Percentiles rank a stretch among this genome's conserved stretches.
These are phyloP conservation scores for Podargus strigoides DNA, from an alignment of 2,797 vertebrate species.

Conservation along the genomic window DNA sequence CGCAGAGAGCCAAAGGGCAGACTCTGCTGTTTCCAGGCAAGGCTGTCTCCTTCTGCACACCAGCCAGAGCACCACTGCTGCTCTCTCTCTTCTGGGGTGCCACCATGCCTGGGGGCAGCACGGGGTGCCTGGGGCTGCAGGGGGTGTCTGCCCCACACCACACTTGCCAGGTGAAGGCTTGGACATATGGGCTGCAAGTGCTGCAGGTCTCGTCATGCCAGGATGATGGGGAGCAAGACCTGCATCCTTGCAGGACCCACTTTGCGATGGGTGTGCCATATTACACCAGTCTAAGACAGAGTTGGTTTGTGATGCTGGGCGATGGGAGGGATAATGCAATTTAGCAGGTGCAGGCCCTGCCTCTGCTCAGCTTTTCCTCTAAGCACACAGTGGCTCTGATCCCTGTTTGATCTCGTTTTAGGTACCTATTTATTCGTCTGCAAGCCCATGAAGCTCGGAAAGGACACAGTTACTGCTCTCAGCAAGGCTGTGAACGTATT, in stretches of 20 bases:
- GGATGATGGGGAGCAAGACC: background rate
- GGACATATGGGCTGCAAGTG: rapidly evolving
- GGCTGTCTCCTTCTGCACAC: background rate
- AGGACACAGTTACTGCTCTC: conserved; percentile 66
- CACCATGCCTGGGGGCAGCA: rapidly evolving
- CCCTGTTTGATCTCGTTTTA: background rate
- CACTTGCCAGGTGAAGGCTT: background rate
- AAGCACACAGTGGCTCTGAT: rapidly evolving
- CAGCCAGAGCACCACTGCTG: background rate
- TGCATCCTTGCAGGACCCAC: background rate
- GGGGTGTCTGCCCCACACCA: rapidly evolving
- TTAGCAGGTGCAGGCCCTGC: background rate
- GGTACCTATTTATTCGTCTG: conserved; percentile 58
- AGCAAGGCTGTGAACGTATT: conserved; percentile 58
- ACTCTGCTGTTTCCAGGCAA: background rate
- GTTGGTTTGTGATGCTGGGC: background rate
- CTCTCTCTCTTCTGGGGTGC: background rate
- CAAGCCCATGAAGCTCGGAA: conserved; percentile 8
- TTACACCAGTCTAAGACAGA: background rate
- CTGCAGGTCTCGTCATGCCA: background rate
- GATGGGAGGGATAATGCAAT: background rate
- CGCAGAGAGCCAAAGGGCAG: background rate
- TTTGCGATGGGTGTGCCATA: background rate
- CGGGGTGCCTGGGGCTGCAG: background rate
- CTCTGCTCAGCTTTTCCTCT: background rate